Evolutionary conservation across 2,888 invertebrate genomes (phyloP), one percentile per base, ranked within the genome.

Genomic region (Xestia ashworthii): DNA sequence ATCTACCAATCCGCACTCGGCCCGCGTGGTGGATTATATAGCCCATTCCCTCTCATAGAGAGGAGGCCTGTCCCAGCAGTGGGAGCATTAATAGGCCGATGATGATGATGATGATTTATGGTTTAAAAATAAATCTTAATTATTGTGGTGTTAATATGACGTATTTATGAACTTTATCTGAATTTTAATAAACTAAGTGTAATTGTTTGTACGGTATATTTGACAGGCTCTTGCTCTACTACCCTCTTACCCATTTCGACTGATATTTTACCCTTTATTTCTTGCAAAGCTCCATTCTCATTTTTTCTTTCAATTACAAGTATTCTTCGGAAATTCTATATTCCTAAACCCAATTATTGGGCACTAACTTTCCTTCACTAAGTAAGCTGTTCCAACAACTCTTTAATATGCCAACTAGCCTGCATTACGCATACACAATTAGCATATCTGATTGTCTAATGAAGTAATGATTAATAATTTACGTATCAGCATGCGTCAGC

Each of bases 381-480:
- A 69, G 44, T 50, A 19, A 65, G 53, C 32, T 32, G 50, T 66
- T 66, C 71, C 22, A 53, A 41, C 58, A 32, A 60, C 66, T 67
- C 55, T 68, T 55, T 41, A 81, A 41, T 14, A 75, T 58, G 75
- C 46, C 60, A 62, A 68, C 60, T 69, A 44, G 65, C 48, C 50
- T 69, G 83, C 69, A 82, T 78, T 71, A 83, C 71, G 74, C 69
- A 82, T 55, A 70, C 65, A 69, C 6, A 41, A 79, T 84, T 83
- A 83, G 70, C 83, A 86, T 86, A 75, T 83, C 70, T 86, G 81
- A 84, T 86, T 87, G 84, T 84, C 60, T 82, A 88, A 89, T 89
- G 85, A 89, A 87, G 87, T 84, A 89, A 87, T 87, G 82, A 89
- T 88, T 76, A 84, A 87, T 81, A 84, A 87, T 91, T 87, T 80